Percentiles rank a stretch among this genome's conserved stretches.
Evolutionary conservation across 2,113 vertebrate species (phyloP).

Genomic region (Mormyrus lacerda): DNA sequence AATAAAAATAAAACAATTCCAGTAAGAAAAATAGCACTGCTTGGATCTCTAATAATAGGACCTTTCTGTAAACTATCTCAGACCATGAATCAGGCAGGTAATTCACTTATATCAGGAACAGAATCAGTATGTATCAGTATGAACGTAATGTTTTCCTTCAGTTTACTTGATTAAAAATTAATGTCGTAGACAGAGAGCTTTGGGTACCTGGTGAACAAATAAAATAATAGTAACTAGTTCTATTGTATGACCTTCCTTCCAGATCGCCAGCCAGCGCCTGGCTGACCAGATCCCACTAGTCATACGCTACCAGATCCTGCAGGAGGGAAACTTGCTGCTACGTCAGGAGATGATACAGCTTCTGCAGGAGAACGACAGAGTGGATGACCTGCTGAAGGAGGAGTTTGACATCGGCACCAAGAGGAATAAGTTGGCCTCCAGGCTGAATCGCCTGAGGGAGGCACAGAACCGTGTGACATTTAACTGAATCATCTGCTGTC

Average conservation of each 20-base stretch:
- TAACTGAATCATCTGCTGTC: slow-evolving; percentile 3
- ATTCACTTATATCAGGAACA: no score
- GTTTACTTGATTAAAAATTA: not conserved
- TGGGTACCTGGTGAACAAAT: not conserved
- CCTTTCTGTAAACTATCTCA: no score
- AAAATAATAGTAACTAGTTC: not conserved
- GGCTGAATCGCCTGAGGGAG: slow-evolving; percentile 50
- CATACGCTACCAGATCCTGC: slow-evolving; percentile 67
- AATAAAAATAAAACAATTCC: no score
- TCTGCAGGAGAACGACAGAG: slow-evolving; percentile 57
- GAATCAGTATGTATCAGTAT: no score
- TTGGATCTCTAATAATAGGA: no score
- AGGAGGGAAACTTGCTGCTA: slow-evolving; percentile 49
- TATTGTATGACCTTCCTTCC: slow-evolving; percentile 1
- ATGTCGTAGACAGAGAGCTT: not conserved
- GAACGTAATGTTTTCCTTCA: no score
- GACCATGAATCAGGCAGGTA: no score
- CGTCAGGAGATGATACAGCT: slow-evolving; percentile 67
- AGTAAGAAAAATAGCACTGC: no score
- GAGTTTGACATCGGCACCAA: slow-evolving; percentile 53
- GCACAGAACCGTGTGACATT: slow-evolving; percentile 51
- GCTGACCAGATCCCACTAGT: slow-evolving; percentile 73
- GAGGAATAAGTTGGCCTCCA: slow-evolving; percentile 53
- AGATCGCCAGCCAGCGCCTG: slow-evolving; percentile 68
- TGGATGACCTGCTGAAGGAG: slow-evolving; percentile 60